Base-by-base conservation (phyloP, 2,888 invertebrate species). In the Epinotia ramella region DNA sequence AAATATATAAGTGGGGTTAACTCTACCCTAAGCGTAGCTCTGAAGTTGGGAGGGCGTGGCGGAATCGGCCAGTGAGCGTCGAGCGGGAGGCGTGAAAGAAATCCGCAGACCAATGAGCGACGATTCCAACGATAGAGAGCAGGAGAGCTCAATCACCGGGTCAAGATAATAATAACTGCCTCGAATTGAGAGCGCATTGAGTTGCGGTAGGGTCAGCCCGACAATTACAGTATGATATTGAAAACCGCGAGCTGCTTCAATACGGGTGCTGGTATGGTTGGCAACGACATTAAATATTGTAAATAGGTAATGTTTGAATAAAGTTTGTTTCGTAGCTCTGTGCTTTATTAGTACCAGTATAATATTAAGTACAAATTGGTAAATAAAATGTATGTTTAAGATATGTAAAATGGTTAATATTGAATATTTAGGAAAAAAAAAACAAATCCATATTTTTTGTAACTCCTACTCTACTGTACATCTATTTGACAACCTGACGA, bases 181-280 rank as follows among this genome's bases (percentile, higher is more conserved):
- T 90, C 88, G 94, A 93, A 94, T 94, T 93, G 93, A 92, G 92
- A 93, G 93, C 92, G 93, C 92, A 91, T 93, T 92, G 92, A 92
- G 92, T 89, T 87, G 91, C 87, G 89, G 94, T 92, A 93, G 88
- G 92, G 93, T 92, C 92, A 91, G 89, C 89, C 84, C 86, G 90
- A 89, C 89, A 93, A 92, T 89, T 87, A 88, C 87, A 83, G 83
- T 83, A 86, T 86, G 89, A 89, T 91, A 87, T 89, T 89, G 88
- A 89, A 90, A 89, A 87, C 84, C 84, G 84, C 79, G 82, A 84
- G 83, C 56, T 78, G 77, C 79, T 79, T 81, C 79, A 75, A 78
- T 77, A 72, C 46, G 78, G 81, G 16, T 59, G n/a, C n/a, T 28
- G 46, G 84, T 88, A 88, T 78, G 79, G 86, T 87, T 80, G 49